A percentile compares a stretch with the other conserved stretches of the same genome.
phyloP scores from a whole-genome alignment of 2,888 invertebrate genomes.

The Cyrtodaria siliqua region DNA sequence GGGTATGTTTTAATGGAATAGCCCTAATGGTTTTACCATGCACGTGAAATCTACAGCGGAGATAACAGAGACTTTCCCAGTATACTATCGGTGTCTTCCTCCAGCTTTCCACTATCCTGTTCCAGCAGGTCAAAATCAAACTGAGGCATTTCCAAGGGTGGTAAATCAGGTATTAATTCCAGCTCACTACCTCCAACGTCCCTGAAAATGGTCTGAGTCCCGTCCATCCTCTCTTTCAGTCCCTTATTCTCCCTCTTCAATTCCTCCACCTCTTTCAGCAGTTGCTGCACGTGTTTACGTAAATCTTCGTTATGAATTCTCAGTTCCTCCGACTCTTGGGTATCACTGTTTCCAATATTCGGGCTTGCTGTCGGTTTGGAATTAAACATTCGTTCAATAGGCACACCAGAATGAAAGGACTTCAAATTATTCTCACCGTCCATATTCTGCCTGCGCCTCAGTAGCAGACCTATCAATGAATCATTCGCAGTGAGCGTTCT shows the following conservation, averaged over 20 bases:
- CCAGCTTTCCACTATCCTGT: conserved; percentile 28
- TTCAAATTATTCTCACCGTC: conserved; percentile 31
- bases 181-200: conserved; percentile 81
- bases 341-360: conserved; percentile 8
- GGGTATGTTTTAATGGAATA: too few relatives aligned
- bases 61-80: conserved; percentile 21
- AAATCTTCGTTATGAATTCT: conserved; percentile 80
- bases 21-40: too few relatives aligned
- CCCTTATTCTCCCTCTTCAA: conserved; percentile 65
- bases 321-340: conserved; percentile 77
- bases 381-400: conserved; percentile 58
- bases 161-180: conserved; percentile 87
- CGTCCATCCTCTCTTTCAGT: conserved; percentile 56
- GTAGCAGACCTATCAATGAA: conserved; percentile 54
- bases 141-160: conserved; percentile 89
- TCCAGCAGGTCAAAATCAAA: conserved; percentile 87
- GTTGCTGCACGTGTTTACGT: conserved; percentile 74
- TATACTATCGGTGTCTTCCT: conserved; percentile 27
- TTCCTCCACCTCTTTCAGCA: conserved; percentile 78
- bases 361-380: conserved; percentile 10
- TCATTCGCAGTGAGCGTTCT: conserved; percentile 59
- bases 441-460: conserved; percentile 53
- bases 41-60: too few relatives aligned
- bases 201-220: conserved; percentile 57
- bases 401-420: conserved; percentile 64